Base-by-base conservation (phyloP, 1,140 invertebrate species). In the Pogonognathellus flavescens region DNA sequence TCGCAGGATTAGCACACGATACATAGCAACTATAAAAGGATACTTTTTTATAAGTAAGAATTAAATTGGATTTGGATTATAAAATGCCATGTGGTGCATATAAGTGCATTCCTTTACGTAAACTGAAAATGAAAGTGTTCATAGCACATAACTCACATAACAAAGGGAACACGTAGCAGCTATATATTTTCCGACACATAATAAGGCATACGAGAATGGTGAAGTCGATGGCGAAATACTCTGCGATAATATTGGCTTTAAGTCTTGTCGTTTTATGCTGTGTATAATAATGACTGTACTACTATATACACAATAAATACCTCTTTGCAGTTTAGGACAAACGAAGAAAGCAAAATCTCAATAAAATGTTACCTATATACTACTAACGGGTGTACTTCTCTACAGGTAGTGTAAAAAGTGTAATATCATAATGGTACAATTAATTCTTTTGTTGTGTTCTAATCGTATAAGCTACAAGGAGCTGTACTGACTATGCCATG, bases 331-430 rank as follows among this genome's bases (percentile, higher is more conserved):
- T 25, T 22, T 14, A 66, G 11, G 20, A 25, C 20, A 66, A 76
- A 49, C 31, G 70, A 76, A 72, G 70, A 76, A 76, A 76, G 70
- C 49, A 76, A 76, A 76, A 25, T 50, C n/a, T 49, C 41, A 31
- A 76, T n/a, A 76, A 31, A 76, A 76, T 10, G 31, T 9, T 14
- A 57, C 53, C 11, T n/a, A 4, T n/a, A 57, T n/a, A n/a, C n/a
- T 41, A 49, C 20, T n/a, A 70, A 70, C 66, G 62, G 25, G 10
- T 66, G 14, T 25, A 25, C 3, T 41, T 41, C 31, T 3, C 31
- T 41, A n/a, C n/a, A n/a, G n/a, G n/a, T n/a, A n/a, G 31, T 41
- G 31, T 6, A 41, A 41, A 57, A 57, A 14, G 53, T 57, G 2
- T 57, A n/a, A n/a, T n/a, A 57, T 57, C 10, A 57, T 57, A 57